A percentile compares a stretch with the other conserved stretches of the same genome.
phyloP scores from a whole-genome alignment of 2,888 invertebrate species.

The Trachelus iudaicus region DNA sequence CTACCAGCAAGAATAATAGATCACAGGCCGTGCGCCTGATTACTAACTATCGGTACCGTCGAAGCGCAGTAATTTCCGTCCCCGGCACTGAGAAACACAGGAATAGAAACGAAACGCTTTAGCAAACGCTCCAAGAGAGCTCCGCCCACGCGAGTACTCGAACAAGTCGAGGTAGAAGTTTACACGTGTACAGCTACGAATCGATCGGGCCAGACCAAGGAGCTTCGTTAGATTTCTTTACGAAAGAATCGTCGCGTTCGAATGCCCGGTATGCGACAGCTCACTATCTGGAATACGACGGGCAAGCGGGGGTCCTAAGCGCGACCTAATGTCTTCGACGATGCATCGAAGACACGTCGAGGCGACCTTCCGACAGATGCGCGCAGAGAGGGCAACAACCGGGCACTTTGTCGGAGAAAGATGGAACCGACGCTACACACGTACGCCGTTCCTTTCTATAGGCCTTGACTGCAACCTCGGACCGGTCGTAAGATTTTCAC shows the following conservation, averaged over 20 bases:
- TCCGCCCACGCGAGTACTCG: background rate
- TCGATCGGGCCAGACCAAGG: background rate
- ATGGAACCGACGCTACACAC: background rate
- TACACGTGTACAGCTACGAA: background rate
- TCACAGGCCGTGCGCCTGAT: background rate
- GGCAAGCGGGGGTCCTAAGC: background rate
- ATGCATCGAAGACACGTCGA: background rate
- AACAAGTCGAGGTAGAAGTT: background rate
- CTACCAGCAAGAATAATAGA: background rate
- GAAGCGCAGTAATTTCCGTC: background rate
- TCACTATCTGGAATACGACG: background rate
- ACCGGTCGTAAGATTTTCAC: background rate
- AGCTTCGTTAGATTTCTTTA: background rate
- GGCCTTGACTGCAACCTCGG: constrained; percentile 17
- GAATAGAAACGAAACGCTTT: background rate
- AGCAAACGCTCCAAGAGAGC: background rate
- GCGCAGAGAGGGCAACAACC: constrained; percentile 8
- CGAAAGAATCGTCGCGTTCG: background rate
- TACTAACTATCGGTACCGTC: background rate
- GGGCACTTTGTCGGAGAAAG: background rate
- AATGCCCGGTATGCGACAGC: background rate
- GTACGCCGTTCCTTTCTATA: constrained; percentile 7
- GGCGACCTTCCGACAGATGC: background rate
- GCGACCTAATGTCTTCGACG: background rate
- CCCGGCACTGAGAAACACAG: background rate